A percentile compares a stretch with the other conserved stretches of the same genome.
These are phyloP conservation scores for Amphilophus citrinellus DNA, from an alignment of 2,113 vertebrate species.

Conservation along the genomic window DNA sequence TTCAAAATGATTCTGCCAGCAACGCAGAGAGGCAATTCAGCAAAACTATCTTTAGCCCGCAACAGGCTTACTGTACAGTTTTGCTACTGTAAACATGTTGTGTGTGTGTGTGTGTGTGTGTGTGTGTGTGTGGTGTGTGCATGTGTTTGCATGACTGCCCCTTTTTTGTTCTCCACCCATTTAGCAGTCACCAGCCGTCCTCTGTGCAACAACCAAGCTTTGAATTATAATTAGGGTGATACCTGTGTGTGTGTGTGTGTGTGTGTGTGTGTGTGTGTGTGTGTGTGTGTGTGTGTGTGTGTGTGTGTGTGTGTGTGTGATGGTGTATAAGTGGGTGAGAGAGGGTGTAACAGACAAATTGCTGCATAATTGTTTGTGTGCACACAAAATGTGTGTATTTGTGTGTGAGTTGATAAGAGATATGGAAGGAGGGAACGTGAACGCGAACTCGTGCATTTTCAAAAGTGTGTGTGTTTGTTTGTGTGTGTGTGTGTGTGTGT, in stretches of 20 bases:
- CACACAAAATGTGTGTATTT: neutral
- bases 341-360: neutral
- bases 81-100: slow-evolving; percentile 44
- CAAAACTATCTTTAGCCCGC: slow-evolving; percentile 59
- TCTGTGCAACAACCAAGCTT: slow-evolving; percentile 43
- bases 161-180: neutral
- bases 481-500: slow-evolving; percentile 13
- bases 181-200: slow-evolving; percentile 19
- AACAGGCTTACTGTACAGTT: slow-evolving; percentile 48
- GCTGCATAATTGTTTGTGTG: neutral
- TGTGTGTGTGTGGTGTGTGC: slow-evolving; percentile 23
- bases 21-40: slow-evolving; percentile 46
- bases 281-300: slow-evolving; percentile 14
- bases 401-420: neutral
- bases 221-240: slow-evolving; percentile 51
- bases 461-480: slow-evolving; percentile 2
- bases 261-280: too few relatives aligned
- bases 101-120: slow-evolving; percentile 34
- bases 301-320: neutral
- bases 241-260: too few relatives aligned
- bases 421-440: neutral
- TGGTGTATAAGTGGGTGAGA: neutral
- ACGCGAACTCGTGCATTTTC: slow-evolving; percentile 24
- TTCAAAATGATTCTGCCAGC: slow-evolving; percentile 30
- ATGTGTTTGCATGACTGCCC: slow-evolving; percentile 25